Percentiles rank a stretch among this genome's conserved stretches.
Evolutionary conservation across 2,113 vertebrate species (phyloP).

Genomic region (Ictidomys tridecemlineatus): DNA sequence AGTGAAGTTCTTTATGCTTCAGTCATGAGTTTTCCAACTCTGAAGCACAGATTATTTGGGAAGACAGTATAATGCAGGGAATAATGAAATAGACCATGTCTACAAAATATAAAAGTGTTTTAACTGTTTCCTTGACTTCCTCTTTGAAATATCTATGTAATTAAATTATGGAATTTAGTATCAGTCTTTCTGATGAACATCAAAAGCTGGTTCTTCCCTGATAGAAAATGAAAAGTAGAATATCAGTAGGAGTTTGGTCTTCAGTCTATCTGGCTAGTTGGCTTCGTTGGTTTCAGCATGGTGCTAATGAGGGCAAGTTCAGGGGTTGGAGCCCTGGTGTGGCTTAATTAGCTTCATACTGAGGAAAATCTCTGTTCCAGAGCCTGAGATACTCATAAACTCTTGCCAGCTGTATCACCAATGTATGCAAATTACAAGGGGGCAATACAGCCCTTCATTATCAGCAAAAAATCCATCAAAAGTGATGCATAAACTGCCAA

Average conservation of each 20-base stretch:
- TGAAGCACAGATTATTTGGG: background rate
- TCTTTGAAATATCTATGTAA: slow-evolving; percentile 35
- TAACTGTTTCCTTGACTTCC: background rate
- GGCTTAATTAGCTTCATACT: slow-evolving; percentile 69
- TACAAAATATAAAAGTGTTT: slow-evolving; percentile 7
- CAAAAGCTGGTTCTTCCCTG: slow-evolving; percentile 37
- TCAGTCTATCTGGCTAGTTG: slow-evolving; percentile 53
- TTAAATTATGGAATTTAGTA: slow-evolving; percentile 35
- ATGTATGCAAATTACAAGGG: background rate
- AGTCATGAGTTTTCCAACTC: background rate
- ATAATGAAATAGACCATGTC: background rate
- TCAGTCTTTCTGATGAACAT: slow-evolving; percentile 31
- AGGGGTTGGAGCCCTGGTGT: slow-evolving; percentile 47
- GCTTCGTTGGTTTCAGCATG: slow-evolving; percentile 54
- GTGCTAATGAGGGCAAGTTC: slow-evolving; percentile 70
- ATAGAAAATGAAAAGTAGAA: slow-evolving; percentile 22
- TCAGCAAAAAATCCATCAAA: slow-evolving; percentile 47
- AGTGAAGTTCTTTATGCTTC: background rate
- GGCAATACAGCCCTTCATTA: background rate
- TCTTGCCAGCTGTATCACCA: slow-evolving; percentile 47
- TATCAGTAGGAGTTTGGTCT: slow-evolving; percentile 26
- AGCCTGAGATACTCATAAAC: background rate
- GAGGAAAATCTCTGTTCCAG: slow-evolving; percentile 49
- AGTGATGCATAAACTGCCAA: background rate
- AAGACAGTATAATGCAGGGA: slow-evolving; percentile 35